phyloP scores from a whole-genome alignment of 2,888 invertebrate species.

The Congeria kusceri region DNA sequence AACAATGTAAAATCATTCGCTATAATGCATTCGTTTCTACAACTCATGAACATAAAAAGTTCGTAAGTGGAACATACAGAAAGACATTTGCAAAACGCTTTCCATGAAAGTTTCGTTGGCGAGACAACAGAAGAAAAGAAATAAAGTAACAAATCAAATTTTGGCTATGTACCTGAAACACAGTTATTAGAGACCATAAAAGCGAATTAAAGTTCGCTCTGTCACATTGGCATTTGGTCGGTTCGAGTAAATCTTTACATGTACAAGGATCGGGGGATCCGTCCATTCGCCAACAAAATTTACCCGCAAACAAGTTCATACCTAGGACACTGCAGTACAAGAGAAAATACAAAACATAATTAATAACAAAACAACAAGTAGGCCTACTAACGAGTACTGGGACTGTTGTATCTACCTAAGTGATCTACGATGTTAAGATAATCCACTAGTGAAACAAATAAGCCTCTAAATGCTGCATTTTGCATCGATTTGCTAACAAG shows the following conservation, averaged over 20 bases:
- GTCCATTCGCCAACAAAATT: conserved; percentile 96
- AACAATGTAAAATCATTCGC: too few species aligned
- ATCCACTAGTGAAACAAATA: too few species aligned
- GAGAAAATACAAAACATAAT: conserved; percentile 19
- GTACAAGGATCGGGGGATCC: conserved; percentile 88
- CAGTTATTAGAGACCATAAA: conserved; percentile 86
- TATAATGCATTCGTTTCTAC: too few species aligned
- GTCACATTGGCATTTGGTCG: conserved; percentile 83
- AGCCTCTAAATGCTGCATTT: too few species aligned
- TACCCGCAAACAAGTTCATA: conserved; percentile 99
- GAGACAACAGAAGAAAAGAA: conserved; percentile 8
- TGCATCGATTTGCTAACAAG: too few species aligned
- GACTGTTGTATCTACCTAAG: too few species aligned
- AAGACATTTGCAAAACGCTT: too few species aligned
- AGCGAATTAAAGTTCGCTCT: conserved; percentile 86
- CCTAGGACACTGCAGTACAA: conserved; percentile 97
- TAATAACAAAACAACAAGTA: conserved; percentile 10
- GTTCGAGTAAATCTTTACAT: conserved; percentile 93
- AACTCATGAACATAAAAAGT: too few species aligned
- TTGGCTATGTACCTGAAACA: conserved; percentile 85
- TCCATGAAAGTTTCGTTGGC: too few species aligned
- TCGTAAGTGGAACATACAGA: too few species aligned
- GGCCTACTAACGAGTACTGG: too few species aligned
- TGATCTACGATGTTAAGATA: too few species aligned
- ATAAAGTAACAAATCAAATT: conserved; percentile 33